Conservation (phyloP, 2,113 vertebrate genomes). For the human (Homo sapiens) region DNA sequence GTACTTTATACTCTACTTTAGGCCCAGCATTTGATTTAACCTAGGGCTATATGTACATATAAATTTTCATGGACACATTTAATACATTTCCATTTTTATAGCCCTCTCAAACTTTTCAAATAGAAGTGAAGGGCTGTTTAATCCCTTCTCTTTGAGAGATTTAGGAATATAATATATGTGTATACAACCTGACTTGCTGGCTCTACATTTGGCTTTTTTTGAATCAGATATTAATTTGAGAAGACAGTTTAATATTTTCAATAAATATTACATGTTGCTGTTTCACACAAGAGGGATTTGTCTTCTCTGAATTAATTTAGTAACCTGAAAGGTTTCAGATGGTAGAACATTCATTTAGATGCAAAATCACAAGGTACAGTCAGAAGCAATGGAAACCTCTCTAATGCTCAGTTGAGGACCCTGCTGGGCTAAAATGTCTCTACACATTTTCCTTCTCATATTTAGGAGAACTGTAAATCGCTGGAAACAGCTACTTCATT, state of each 20-base stretch:
- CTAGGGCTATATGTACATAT: conserved; percentile 22
- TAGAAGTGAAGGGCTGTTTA: conserved; percentile 56
- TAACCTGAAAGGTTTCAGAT: conserved; percentile 55
- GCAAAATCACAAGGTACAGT: conserved; percentile 15
- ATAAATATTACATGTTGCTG: conserved; percentile 65
- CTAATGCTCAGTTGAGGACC: background rate
- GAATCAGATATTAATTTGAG: conserved; percentile 66
- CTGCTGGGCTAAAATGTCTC: conserved; percentile 59
- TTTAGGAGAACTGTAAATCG: conserved; percentile 72
- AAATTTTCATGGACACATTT: conserved; percentile 66
- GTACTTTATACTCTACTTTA: conserved; percentile 60
- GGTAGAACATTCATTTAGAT: conserved; percentile 48
- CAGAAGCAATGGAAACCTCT: conserved; percentile 52
- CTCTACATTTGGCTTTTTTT: conserved; percentile 40
- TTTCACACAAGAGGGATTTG: conserved; percentile 45
- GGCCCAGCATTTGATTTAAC: conserved; percentile 56
- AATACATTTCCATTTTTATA: conserved; percentile 68
- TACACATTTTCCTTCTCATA: conserved; percentile 52
- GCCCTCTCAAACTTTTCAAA: conserved; percentile 52
- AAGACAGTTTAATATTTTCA: conserved; percentile 67
- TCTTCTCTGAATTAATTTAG: conserved; percentile 35
- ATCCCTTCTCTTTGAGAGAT: conserved; percentile 58
- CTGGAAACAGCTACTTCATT: conserved; percentile 75
- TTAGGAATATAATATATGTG: conserved; percentile 55
- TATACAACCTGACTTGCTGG: background rate